Conservation (phyloP, 2,113 vertebrate species). For the Pygoscelis adeliae region DNA sequence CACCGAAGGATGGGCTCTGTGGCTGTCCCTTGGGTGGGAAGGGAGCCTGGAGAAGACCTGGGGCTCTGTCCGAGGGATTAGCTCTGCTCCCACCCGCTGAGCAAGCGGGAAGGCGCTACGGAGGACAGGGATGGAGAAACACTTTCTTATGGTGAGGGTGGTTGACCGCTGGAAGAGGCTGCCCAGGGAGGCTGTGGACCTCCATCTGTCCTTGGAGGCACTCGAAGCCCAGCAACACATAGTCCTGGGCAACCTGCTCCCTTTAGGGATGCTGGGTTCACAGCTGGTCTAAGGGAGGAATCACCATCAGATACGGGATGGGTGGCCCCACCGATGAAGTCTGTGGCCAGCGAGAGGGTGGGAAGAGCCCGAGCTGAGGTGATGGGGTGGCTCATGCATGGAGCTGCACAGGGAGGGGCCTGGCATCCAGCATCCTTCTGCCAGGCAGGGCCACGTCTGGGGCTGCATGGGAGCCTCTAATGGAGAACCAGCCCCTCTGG, state of each 20-base stretch:
- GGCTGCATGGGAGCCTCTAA: no score
- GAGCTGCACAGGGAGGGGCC: background rate
- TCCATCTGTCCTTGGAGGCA: background rate
- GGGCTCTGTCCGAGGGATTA: background rate
- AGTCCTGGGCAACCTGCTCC: background rate
- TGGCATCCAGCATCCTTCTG: background rate
- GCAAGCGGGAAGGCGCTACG: accelerated
- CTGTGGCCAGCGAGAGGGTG: accelerated
- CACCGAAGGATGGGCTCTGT: background rate
- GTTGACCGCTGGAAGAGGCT: background rate
- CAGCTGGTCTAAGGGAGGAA: background rate
- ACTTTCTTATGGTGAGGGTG: background rate
- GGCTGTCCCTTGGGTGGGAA: background rate
- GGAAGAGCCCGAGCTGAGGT: accelerated
- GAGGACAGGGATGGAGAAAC: background rate
- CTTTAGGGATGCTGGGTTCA: accelerated
- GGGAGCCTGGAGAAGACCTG: background rate
- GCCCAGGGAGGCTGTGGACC: background rate
- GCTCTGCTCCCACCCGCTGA: background rate
- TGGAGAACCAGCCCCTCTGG: background rate
- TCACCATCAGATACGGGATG: accelerated
- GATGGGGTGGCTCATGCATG: accelerated
- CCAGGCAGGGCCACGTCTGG: background rate
- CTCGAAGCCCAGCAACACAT: accelerated
- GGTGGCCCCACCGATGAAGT: background rate